phyloP scores from a whole-genome alignment of 35 echinoderm and acorn worm species.

The Apostichopus japonicus region DNA sequence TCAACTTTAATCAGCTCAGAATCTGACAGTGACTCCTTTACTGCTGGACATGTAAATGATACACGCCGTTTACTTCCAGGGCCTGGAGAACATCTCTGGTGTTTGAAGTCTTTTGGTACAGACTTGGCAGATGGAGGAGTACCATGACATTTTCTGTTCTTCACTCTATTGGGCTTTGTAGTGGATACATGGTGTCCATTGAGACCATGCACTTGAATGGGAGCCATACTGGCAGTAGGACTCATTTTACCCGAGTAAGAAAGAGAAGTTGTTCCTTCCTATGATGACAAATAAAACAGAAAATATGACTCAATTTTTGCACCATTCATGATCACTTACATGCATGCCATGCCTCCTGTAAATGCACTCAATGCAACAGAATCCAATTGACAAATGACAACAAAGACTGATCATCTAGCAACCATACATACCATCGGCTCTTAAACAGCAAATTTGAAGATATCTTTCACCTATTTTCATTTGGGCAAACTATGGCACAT shows the following conservation, averaged over 20 bases:
- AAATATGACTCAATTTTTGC: too few relatives aligned
- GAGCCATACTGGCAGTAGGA: conserved; percentile 37
- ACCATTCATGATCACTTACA: too few relatives aligned
- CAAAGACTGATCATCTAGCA: too few relatives aligned
- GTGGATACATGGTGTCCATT: conserved; percentile 4
- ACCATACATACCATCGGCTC: too few relatives aligned
- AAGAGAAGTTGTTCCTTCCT: background rate
- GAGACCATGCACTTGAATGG: background rate
- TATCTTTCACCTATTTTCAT: too few relatives aligned
- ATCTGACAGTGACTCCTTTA: conserved; percentile 39
- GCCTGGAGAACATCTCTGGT: conserved; percentile 1
- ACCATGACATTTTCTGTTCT: conserved; percentile 11
- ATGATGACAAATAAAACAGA: background rate
- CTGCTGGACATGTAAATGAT: conserved; percentile 16
- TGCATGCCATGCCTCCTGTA: too few relatives aligned
- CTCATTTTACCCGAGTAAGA: conserved; percentile 10
- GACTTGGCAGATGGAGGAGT: conserved; percentile 20
- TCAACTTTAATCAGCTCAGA: conserved; percentile 40
- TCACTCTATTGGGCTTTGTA: background rate
- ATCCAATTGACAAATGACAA: too few relatives aligned
- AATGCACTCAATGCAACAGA: too few relatives aligned
- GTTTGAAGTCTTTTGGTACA: background rate
- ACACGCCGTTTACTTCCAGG: conserved; percentile 20
- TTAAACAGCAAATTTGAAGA: too few relatives aligned
- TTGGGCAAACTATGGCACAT: too few relatives aligned